These are phyloP conservation scores for Folsomia candida DNA, from an alignment of 2,888 invertebrate genomes.

Conservation along the genomic window DNA sequence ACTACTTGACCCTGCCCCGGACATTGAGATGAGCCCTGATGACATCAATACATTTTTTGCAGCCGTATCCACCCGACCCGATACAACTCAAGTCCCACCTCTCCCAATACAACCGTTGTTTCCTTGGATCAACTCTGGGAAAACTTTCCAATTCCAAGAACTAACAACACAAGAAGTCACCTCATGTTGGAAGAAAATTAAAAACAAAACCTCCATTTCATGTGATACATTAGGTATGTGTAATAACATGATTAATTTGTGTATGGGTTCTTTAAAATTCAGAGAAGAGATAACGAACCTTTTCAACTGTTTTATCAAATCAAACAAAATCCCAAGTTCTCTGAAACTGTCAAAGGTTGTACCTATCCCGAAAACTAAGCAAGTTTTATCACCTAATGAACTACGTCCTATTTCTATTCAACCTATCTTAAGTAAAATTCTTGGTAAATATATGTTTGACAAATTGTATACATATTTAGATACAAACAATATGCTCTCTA, in stretches of 20 bases:
- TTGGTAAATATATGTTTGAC: slow-evolving; percentile 6
- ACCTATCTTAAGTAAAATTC: slow-evolving; percentile 9
- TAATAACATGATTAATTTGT: too few species aligned
- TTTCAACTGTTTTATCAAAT: not conserved
- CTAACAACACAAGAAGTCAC: not conserved
- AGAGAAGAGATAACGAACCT: not conserved
- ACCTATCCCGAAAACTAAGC: not conserved
- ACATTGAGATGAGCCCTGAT: not conserved
- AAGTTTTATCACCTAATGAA: not conserved
- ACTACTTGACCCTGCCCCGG: not conserved
- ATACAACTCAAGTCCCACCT: not conserved
- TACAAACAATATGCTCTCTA: not conserved
- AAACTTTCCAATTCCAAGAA: not conserved
- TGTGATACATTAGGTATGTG: not conserved
- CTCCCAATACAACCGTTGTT: not conserved
- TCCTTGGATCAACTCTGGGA: not conserved
- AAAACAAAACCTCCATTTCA: not conserved
- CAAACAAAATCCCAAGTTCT: not conserved
- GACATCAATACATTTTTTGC: not conserved
- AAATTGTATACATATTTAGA: not conserved
- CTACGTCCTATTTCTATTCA: not conserved
- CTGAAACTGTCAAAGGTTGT: not conserved
- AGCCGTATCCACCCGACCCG: not conserved
- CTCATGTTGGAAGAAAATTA: not conserved
- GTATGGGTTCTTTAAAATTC: not conserved